Base-by-base conservation (phyloP, 2,888 invertebrate genomes). In the Phyllotreta cruciferae region DNA sequence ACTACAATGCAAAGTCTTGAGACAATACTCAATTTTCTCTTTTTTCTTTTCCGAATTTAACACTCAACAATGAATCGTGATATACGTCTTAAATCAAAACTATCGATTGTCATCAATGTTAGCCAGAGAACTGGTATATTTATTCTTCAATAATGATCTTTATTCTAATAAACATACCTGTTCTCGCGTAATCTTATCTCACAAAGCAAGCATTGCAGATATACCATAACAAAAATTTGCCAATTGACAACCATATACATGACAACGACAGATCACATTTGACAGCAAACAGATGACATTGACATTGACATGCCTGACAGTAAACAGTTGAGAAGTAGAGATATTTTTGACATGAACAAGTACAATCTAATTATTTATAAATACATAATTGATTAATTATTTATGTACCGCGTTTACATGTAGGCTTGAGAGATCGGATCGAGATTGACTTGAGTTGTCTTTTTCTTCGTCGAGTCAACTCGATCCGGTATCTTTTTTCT, bases 121-220 rank as follows among this genome's bases (percentile, higher is more conserved):
- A 42, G 41, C 39, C 47, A 41, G 39, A 42, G 44, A 47, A 57
- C 47, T 57, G 24, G 11, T 35, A 39, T 41, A 50, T 10, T 57
- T 49, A 34, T 49, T 56, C 38, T 11, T 39, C 14, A 34, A 49
- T n/a, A 37, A 49, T 9, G 49, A 34, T 37, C n/a, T 8, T 35
- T 24, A 6, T 50, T 11, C 39, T 49, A 47, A 63, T 63, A 53
- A 57, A 63, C 62, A 57, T 63, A 63, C 57, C 62, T 53, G 39
- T 34, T 53, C 52, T 52, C 34, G 34, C 11, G 13, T 52, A 52
- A 52, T 52, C 41, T 57, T 50, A 57, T 38, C 39, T 41, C 41
- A 56, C 56, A 38, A 56, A 56, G 34, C 49, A 38, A 57, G 38
- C 44, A 62, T 57, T 53, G 53, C 53, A 61, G 41, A 55, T 49